A percentile compares a stretch with the other conserved stretches of the same genome.
Evolutionary conservation across 53 echinoderm and acorn worm species (phyloP).

Genomic region (Echinarachnius parma): DNA sequence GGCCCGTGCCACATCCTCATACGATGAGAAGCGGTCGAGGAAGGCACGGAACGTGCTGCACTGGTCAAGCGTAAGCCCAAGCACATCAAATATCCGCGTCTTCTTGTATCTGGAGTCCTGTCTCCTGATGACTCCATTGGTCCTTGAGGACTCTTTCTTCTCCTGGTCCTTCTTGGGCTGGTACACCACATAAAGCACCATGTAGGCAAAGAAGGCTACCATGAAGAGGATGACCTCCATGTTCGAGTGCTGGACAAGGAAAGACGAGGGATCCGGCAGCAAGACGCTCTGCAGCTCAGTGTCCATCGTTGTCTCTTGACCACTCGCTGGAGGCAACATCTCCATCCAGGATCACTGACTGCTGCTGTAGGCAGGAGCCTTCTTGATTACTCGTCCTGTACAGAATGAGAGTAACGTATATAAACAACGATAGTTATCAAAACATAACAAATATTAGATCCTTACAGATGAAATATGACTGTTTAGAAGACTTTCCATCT

Average conservation of each 20-base stretch:
- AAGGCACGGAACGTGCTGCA: conserved; percentile 83
- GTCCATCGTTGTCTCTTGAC: conserved; percentile 7
- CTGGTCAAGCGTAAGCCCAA: conserved; percentile 77
- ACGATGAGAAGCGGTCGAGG: conserved; percentile 76
- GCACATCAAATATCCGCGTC: conserved; percentile 78
- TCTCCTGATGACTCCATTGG: conserved; percentile 29
- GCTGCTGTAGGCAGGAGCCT: too few relatives aligned
- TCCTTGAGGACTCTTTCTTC: conserved; percentile 35
- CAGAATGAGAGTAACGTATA: too few relatives aligned
- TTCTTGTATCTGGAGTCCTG: conserved; percentile 62
- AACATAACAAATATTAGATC: too few relatives aligned
- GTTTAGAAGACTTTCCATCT: too few relatives aligned
- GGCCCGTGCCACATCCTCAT: conserved; percentile 80
- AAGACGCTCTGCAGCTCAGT: conserved; percentile 14
- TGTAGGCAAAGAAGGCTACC: conserved; percentile 61
- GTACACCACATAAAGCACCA: conserved; percentile 69
- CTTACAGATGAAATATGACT: too few relatives aligned
- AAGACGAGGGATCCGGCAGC: conserved; percentile 4
- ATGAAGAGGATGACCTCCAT: conserved; percentile 76
- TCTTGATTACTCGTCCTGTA: too few relatives aligned
- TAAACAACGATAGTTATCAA: too few relatives aligned
- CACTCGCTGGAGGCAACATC: too few relatives aligned
- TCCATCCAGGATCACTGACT: too few relatives aligned
- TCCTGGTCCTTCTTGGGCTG: conserved; percentile 53
- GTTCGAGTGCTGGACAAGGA: conserved; percentile 29